phyloP scores from a whole-genome alignment of 2,797 vertebrate genomes.

The Microctenopoma stevenorrisi region DNA sequence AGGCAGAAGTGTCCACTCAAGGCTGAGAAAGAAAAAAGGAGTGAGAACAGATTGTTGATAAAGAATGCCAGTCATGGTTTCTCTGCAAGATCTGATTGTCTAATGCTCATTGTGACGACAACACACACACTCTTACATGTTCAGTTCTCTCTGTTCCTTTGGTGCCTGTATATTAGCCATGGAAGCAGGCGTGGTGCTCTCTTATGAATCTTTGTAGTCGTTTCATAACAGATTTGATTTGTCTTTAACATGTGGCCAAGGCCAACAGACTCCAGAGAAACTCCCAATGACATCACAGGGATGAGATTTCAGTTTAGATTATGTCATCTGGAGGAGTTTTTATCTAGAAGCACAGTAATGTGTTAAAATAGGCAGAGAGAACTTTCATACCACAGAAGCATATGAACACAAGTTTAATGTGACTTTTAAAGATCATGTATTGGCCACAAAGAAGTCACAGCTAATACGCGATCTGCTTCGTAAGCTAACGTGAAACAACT shows the following conservation, averaged over 20 bases:
- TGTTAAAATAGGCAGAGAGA: too few relatives aligned
- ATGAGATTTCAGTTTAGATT: too few relatives aligned
- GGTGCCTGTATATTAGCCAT: not conserved
- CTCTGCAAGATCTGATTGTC: constrained; percentile 17
- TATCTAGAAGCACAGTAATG: too few relatives aligned
- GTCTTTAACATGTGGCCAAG: not conserved
- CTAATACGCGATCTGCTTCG: too few relatives aligned
- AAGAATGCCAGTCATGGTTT: constrained; percentile 30
- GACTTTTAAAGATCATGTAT: too few relatives aligned
- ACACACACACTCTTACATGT: not conserved
- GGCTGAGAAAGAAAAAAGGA: not conserved
- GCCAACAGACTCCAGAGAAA: too few relatives aligned
- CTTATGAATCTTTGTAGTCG: not conserved
- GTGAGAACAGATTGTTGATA: constrained; percentile 40
- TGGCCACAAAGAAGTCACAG: too few relatives aligned
- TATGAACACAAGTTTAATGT: too few relatives aligned
- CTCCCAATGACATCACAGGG: too few relatives aligned
- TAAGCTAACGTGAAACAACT: not conserved
- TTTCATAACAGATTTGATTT: not conserved
- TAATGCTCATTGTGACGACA: constrained; percentile 30
- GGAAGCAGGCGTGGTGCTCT: not conserved
- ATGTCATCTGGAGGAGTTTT: too few relatives aligned
- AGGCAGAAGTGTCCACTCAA: too few relatives aligned
- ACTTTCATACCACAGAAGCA: too few relatives aligned
- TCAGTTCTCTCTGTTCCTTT: not conserved